Percentiles rank a stretch among this genome's conserved stretches.
Evolutionary conservation across 2,797 vertebrate genomes (phyloP).

Genomic region (Otolemur crassicaudatus): DNA sequence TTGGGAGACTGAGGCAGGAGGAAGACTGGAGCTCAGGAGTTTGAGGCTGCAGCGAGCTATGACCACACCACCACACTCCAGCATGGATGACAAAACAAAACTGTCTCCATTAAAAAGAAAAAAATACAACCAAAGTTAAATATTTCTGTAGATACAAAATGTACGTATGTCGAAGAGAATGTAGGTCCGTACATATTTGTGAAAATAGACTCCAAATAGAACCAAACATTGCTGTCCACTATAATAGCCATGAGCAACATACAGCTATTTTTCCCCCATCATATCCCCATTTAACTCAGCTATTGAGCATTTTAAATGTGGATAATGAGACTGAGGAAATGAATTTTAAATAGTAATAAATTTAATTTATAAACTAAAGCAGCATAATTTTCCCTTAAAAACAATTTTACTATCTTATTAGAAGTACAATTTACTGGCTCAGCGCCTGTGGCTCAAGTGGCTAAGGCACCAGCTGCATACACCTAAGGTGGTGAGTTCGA

Average conservation of each 20-base stretch:
- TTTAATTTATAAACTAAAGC: not conserved
- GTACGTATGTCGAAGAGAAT: not conserved
- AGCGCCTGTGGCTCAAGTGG: too few species aligned
- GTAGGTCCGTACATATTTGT: not conserved
- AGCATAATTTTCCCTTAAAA: not conserved
- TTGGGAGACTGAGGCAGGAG: too few species aligned
- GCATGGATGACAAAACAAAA: too few species aligned
- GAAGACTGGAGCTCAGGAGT: too few species aligned
- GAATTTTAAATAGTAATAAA: conserved; percentile 5
- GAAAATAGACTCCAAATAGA: not conserved
- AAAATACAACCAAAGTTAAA: not conserved
- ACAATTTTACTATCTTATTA: not conserved
- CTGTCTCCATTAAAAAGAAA: too few species aligned
- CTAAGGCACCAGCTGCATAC: too few species aligned
- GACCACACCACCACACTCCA: too few species aligned
- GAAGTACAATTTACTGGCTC: not conserved
- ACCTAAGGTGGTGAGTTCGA: too few species aligned
- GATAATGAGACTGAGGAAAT: not conserved
- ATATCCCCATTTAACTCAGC: too few species aligned
- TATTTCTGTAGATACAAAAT: conserved; percentile 11
- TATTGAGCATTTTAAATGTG: not conserved
- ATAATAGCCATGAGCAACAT: not conserved
- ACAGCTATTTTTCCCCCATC: not conserved
- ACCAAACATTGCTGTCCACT: not conserved
- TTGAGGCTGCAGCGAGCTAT: too few species aligned